Evolutionary conservation across 2,888 invertebrate genomes (phyloP), one percentile per base, ranked within the genome.

Genomic region (Cryptosula pallasiana): DNA sequence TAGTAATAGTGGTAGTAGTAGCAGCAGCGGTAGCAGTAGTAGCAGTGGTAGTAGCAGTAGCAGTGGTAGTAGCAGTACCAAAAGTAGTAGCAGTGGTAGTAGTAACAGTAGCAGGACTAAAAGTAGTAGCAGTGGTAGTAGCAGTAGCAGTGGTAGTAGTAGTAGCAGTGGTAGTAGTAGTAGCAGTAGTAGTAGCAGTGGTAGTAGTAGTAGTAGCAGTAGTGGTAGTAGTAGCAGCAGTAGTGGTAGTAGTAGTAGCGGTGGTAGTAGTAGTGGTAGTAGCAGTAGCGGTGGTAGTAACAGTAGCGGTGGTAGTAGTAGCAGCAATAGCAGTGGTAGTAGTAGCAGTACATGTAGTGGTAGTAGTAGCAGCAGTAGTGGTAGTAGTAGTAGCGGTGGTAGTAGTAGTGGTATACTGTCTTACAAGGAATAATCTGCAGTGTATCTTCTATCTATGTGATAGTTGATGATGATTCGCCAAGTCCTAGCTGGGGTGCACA

Each of bases 231-330:
- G 71, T 71, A 71, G 71, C 71, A 71, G 69, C 71, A 63, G 45
- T 71, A 71, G 71, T 71, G 71, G 71, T 71, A 71, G 71, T 69
- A 71, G 71, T 70, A 71, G 71, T 69, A 71, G 71, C 71, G 71
- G 71, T 71, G 71, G 71, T 71, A 71, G 69, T 71, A 71, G 71
- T 71, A 71, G 71, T 71, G 71, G 71, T 71, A 71, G 71, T 71
- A 70, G 71, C 71, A 71, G 71, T 71, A 71, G 29, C 13, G 72
- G 72, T 71, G 23, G 71, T 54, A 72, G 55, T 69, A 70, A 34
- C 3, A 70, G 69, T 72, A 69, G 71, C 55, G n/a, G 32, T 69
- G 27, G 69, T 69, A 69, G 32, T 69, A 69, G 69, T 69, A 69
- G 69, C 27, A 69, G 69, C 27, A 69, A 36, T 71, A 71, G 71